A percentile compares a stretch with the other conserved stretches of the same genome.
phyloP scores from a whole-genome alignment of 2,797 vertebrate genomes.

The Sorex maritimensis region DNA sequence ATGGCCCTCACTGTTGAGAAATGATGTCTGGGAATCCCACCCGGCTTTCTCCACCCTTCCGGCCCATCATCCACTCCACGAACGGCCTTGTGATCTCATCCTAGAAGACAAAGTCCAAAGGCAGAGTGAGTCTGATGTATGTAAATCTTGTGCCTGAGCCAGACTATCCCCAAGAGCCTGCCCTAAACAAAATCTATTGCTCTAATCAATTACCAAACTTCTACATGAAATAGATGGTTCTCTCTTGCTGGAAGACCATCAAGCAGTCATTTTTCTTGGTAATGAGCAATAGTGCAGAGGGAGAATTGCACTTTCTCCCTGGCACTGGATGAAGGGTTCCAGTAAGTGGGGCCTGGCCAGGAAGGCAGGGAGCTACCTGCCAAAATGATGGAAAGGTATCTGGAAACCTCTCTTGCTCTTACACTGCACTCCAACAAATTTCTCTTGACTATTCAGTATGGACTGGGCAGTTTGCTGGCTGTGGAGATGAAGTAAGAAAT shows the following conservation, averaged over 20 bases:
- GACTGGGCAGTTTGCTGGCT: slow-evolving; percentile 29
- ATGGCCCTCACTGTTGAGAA: slow-evolving; percentile 73
- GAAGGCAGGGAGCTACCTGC: slow-evolving; percentile 75
- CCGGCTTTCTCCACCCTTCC: slow-evolving; percentile 65
- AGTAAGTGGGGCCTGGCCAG: slow-evolving; percentile 76
- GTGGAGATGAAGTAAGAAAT: slow-evolving; percentile 32
- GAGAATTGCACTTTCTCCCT: slow-evolving; percentile 68
- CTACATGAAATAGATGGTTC: slow-evolving; percentile 83
- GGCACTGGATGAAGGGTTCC: slow-evolving; percentile 78
- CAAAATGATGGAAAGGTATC: slow-evolving; percentile 80
- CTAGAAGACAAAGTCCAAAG: slow-evolving; percentile 80
- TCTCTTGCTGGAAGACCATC: slow-evolving; percentile 84
- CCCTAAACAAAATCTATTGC: slow-evolving; percentile 87
- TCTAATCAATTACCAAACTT: slow-evolving; percentile 88
- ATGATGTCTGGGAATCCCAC: slow-evolving; percentile 84
- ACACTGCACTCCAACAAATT: slow-evolving; percentile 53
- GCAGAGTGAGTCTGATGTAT: slow-evolving; percentile 82
- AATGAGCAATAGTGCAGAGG: slow-evolving; percentile 77
- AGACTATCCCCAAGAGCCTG: slow-evolving; percentile 81
- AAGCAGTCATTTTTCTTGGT: slow-evolving; percentile 78
- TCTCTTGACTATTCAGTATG: slow-evolving; percentile 53
- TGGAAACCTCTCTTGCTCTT: slow-evolving; percentile 72
- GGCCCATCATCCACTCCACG: slow-evolving; percentile 53
- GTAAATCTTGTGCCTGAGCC: slow-evolving; percentile 84
- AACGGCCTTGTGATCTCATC: slow-evolving; percentile 85